Percentiles rank a stretch among this genome's conserved stretches.
Evolutionary conservation across 2,797 vertebrate genomes (phyloP).

Genomic region (Acrossocheilus wenchowensis): DNA sequence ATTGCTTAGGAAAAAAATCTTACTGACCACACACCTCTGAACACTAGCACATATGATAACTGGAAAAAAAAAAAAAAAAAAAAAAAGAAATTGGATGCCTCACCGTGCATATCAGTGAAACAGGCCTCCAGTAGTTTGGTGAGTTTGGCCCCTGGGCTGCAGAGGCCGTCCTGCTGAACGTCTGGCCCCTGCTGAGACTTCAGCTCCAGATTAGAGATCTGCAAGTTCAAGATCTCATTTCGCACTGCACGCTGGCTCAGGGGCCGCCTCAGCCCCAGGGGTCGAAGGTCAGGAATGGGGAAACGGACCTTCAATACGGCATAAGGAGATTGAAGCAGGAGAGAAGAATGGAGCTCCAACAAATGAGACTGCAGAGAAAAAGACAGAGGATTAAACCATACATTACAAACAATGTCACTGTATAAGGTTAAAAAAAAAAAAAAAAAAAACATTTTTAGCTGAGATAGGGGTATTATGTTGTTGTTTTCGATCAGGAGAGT

Average conservation of each 20-base stretch:
- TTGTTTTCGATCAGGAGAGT: not conserved
- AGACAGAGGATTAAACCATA: not conserved
- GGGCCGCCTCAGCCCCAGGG: conserved; percentile 76
- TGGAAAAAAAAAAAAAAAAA: not conserved
- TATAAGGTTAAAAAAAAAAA: not conserved
- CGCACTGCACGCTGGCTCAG: conserved; percentile 80
- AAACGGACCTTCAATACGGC: conserved; percentile 84
- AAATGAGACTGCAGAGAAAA: conserved; percentile 66
- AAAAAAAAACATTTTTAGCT: not conserved
- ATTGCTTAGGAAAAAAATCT: not conserved
- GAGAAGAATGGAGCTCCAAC: conserved; percentile 75
- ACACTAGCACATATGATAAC: not conserved
- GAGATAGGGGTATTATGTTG: not conserved
- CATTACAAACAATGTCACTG: not conserved
- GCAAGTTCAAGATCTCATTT: conserved; percentile 82
- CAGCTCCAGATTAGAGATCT: conserved; percentile 83
- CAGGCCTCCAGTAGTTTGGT: conserved; percentile 83
- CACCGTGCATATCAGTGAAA: conserved; percentile 88
- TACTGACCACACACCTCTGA: not conserved
- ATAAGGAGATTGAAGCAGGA: conserved; percentile 82
- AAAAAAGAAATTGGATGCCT: not conserved
- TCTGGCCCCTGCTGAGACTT: conserved; percentile 81
- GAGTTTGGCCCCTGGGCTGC: conserved; percentile 66
- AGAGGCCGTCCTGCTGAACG: conserved; percentile 69
- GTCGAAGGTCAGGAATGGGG: conserved; percentile 87